Conservation (phyloP, 2,113 vertebrate genomes). For the Myotis davidii region DNA sequence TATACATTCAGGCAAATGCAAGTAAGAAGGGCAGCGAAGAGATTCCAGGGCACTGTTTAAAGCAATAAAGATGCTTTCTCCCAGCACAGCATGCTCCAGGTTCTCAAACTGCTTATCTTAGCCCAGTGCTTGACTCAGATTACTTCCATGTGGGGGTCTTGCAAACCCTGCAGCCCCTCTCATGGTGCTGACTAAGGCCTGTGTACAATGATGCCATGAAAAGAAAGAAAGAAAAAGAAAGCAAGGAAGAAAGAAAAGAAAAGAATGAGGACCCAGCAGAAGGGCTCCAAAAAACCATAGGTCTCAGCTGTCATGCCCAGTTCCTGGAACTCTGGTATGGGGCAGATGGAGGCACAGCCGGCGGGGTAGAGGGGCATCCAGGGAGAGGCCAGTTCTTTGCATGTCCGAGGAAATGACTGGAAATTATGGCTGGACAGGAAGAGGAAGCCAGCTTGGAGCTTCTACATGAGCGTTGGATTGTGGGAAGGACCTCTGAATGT, state of each 20-base stretch:
- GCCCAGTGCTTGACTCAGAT: background rate
- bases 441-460: background rate
- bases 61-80: slow-evolving; percentile 56
- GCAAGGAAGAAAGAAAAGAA: too few relatives aligned
- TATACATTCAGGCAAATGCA: slow-evolving; percentile 64
- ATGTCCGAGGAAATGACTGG: background rate
- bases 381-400: background rate
- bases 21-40: slow-evolving; percentile 65
- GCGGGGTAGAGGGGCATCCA: background rate
- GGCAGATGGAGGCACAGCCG: slow-evolving; percentile 43
- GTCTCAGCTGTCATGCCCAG: slow-evolving; percentile 44
- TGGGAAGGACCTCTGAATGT: background rate
- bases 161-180: slow-evolving; percentile 55
- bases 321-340: slow-evolving; percentile 1
- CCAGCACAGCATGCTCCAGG: background rate
- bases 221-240: background rate
- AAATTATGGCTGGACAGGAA: background rate
- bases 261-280: slow-evolving; percentile 23
- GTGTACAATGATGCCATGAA: background rate
- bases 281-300: slow-evolving; percentile 70
- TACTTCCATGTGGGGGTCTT: background rate
- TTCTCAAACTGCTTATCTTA: slow-evolving; percentile 48
- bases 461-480: background rate
- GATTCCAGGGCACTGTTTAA: slow-evolving; percentile 51
- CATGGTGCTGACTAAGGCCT: slow-evolving; percentile 30